Conservation (phyloP, 1,140 invertebrate genomes). For the Tetramorium parvispinum region DNA sequence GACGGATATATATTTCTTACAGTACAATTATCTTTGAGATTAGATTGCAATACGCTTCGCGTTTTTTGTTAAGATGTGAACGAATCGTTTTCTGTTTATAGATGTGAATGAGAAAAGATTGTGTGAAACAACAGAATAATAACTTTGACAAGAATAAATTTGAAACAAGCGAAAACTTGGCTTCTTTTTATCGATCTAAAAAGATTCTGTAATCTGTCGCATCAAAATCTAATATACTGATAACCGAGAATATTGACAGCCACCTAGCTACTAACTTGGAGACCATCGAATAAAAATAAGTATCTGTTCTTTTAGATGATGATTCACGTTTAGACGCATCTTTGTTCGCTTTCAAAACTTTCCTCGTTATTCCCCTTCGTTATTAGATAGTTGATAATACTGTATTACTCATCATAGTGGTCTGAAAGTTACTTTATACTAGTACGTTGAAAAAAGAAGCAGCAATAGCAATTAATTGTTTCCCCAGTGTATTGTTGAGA, state of each 20-base stretch:
- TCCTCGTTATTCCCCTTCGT: neutral
- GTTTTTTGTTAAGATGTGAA: neutral
- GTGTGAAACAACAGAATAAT: neutral
- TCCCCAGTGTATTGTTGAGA: neutral
- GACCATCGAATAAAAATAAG: neutral
- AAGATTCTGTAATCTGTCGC: neutral
- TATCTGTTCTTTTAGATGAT: neutral
- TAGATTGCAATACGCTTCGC: neutral
- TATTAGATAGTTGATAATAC: neutral
- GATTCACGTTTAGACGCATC: slow-evolving; percentile 1
- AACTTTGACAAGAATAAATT: neutral
- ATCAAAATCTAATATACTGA: neutral
- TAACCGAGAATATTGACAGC: neutral
- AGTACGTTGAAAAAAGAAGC: neutral
- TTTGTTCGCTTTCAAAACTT: neutral
- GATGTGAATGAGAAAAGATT: neutral
- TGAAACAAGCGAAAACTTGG: neutral
- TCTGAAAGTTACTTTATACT: neutral
- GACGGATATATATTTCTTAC: neutral
- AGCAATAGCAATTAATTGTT: neutral
- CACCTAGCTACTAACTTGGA: neutral
- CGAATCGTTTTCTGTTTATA: too few relatives aligned
- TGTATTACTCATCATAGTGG: neutral
- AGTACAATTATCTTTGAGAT: neutral
- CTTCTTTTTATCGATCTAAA: neutral